A percentile compares a stretch with the other conserved stretches of the same genome.
Evolutionary conservation across 1,140 invertebrate species (phyloP).

Genomic region (Hylyphantes graminicola): DNA sequence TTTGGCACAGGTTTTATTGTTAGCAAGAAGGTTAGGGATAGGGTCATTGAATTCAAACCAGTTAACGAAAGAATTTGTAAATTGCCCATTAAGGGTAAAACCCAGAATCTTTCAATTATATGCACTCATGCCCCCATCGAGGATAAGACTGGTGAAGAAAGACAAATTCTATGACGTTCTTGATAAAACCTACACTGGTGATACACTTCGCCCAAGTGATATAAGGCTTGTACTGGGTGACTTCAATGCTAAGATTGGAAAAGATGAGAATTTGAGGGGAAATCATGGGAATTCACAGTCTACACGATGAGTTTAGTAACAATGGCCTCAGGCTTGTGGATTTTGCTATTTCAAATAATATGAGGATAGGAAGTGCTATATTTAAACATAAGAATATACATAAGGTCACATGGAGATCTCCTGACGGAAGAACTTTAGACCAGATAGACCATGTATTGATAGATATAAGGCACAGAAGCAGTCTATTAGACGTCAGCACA

Average conservation of each 20-base stretch:
- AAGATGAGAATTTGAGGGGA: too few relatives aligned
- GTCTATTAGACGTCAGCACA: background rate
- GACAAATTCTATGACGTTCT: constrained; percentile 42
- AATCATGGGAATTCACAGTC: background rate
- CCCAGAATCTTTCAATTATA: constrained; percentile 18
- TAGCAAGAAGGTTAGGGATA: constrained; percentile 17
- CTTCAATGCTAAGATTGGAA: background rate
- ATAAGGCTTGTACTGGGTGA: constrained; percentile 14
- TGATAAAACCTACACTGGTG: constrained; percentile 16
- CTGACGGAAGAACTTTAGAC: background rate
- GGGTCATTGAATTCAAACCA: constrained; percentile 19
- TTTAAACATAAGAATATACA: background rate
- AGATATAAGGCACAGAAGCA: background rate
- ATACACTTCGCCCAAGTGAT: constrained; percentile 29
- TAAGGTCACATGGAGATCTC: constrained; percentile 1
- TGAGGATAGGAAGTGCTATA: background rate
- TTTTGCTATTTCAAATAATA: background rate
- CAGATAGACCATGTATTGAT: background rate
- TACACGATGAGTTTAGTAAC: background rate
- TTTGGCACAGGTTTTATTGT: constrained; percentile 38
- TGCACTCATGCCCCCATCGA: constrained; percentile 21
- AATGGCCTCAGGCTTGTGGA: background rate
- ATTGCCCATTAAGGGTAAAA: constrained; percentile 32
- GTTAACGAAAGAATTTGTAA: constrained; percentile 31
- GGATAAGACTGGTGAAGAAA: constrained; percentile 19